These are phyloP conservation scores for Hydropsyche tenuis DNA, from an alignment of 1,140 invertebrate species.

Conservation along the genomic window DNA sequence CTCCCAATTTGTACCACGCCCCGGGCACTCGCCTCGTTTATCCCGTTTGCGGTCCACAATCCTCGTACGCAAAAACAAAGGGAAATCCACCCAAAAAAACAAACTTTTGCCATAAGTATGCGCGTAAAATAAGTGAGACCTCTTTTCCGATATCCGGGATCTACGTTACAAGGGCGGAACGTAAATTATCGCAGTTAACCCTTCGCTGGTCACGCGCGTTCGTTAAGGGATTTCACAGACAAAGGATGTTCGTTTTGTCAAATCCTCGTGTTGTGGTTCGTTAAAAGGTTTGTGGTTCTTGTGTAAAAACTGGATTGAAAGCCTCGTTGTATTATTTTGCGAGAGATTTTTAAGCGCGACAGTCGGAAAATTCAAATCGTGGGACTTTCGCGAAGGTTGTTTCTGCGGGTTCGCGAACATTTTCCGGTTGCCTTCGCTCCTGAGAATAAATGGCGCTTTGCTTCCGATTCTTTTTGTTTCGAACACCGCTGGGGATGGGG, in stretches of 20 bases:
- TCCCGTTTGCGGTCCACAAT: not conserved
- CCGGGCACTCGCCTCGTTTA: not conserved
- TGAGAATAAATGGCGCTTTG: not conserved
- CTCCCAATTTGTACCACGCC: not conserved
- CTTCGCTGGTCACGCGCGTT: not conserved
- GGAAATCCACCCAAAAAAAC: too few relatives aligned
- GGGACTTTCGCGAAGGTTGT: not conserved
- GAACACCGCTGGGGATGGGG: not conserved
- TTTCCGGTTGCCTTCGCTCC: not conserved
- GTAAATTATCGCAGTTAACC: constrained; percentile 5
- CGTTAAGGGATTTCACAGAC: not conserved
- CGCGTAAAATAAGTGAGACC: too few relatives aligned
- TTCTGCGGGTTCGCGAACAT: not conserved
- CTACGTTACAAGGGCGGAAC: not conserved
- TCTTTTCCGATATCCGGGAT: not conserved
- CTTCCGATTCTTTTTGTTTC: constrained; percentile 11
- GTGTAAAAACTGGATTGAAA: too few relatives aligned
- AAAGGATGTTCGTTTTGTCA: too few relatives aligned
- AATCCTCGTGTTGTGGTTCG: too few relatives aligned
- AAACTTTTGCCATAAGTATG: too few relatives aligned
- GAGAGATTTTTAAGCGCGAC: too few relatives aligned
- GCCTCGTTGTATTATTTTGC: too few relatives aligned
- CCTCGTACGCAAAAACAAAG: too few relatives aligned
- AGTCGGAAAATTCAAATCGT: not conserved
- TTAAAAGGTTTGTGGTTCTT: too few relatives aligned